phyloP scores from a whole-genome alignment of 2,888 invertebrate genomes.

The Lottia gigantea region DNA sequence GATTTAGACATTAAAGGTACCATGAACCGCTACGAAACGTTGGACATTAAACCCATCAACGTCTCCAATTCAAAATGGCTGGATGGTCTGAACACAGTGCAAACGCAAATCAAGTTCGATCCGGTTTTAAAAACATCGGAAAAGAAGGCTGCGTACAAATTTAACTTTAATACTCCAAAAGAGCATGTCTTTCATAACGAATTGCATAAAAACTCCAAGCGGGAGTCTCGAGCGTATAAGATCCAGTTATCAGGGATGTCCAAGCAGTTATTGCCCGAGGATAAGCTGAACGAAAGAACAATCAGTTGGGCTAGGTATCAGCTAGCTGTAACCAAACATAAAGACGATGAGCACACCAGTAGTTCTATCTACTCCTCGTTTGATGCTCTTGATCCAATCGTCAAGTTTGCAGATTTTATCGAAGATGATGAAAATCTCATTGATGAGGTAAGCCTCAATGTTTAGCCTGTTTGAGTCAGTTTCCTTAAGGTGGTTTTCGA shows the following conservation, averaged over 20 bases:
- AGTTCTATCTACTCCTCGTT: conserved; percentile 44
- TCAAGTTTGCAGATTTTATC: conserved; percentile 44
- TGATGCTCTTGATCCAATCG: conserved; percentile 42
- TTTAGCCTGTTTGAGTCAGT: too few species aligned
- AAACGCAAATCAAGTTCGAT: conserved; percentile 37
- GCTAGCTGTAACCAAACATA: conserved; percentile 48
- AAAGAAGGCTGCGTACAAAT: conserved; percentile 46
- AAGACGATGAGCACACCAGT: conserved; percentile 43
- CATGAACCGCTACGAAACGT: conserved; percentile 49
- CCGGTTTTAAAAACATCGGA: conserved; percentile 38
- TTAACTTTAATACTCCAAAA: conserved; percentile 48
- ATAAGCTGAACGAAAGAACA: conserved; percentile 38
- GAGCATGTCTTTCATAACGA: conserved; percentile 51
- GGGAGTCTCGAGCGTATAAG: conserved; percentile 40
- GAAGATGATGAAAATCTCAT: conserved; percentile 45
- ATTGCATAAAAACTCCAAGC: conserved; percentile 32
- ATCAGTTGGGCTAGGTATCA: conserved; percentile 52
- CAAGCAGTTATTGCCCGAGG: conserved; percentile 44
- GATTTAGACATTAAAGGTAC: conserved; percentile 52
- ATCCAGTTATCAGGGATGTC: conserved; percentile 37
- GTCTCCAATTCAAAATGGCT: conserved; percentile 38
- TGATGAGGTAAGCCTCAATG: conserved; percentile 40
- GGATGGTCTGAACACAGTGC: conserved; percentile 23
- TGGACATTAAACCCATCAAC: conserved; percentile 39
- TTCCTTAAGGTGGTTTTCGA: too few species aligned